A percentile compares a stretch with the other conserved stretches of the same genome.
Evolutionary conservation across 2,797 vertebrate species (phyloP).

Genomic region (Tragopan temminckii): DNA sequence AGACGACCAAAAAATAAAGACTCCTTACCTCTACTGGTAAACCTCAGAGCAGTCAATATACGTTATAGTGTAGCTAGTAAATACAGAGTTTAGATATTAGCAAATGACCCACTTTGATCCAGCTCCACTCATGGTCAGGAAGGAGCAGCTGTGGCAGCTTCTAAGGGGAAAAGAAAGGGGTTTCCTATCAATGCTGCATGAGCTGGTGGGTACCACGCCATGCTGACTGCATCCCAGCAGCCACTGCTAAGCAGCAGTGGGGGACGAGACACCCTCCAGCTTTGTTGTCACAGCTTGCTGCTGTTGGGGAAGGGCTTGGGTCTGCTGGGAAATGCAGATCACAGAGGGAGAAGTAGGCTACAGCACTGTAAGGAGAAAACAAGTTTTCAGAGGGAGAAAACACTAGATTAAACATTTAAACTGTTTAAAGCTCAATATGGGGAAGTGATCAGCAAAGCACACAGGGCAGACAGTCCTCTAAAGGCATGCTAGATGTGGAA

Average conservation of each 20-base stretch:
- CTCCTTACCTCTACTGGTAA: not conserved
- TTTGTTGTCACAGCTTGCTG: conserved; percentile 23
- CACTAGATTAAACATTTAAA: conserved; percentile 51
- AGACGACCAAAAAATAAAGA: not conserved
- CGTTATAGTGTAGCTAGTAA: not conserved
- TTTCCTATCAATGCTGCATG: not conserved
- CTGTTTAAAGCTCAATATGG: conserved; percentile 42
- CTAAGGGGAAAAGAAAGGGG: not conserved
- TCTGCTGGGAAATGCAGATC: conserved; percentile 25
- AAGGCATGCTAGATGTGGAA: conserved; percentile 42
- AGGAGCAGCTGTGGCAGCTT: conserved; percentile 1
- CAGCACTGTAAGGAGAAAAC: not conserved
- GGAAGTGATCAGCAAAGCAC: conserved; percentile 34
- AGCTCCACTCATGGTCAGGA: not conserved
- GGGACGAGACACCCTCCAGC: not conserved
- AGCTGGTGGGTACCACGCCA: conserved; percentile 5
- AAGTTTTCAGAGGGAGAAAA: conserved; percentile 8
- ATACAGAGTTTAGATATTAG: not conserved
- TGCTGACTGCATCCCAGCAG: conserved; percentile 50
- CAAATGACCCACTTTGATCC: not conserved
- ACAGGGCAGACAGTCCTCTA: not conserved
- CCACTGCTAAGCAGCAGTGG: not conserved
- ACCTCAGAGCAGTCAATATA: not conserved
- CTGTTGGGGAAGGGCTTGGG: not conserved
- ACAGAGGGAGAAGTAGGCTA: conserved; percentile 28